Percentiles rank a stretch among this genome's conserved stretches.
Evolutionary conservation across 53 echinoderm and acorn worm genomes (phyloP).

Genomic region (Arbacia lixula): DNA sequence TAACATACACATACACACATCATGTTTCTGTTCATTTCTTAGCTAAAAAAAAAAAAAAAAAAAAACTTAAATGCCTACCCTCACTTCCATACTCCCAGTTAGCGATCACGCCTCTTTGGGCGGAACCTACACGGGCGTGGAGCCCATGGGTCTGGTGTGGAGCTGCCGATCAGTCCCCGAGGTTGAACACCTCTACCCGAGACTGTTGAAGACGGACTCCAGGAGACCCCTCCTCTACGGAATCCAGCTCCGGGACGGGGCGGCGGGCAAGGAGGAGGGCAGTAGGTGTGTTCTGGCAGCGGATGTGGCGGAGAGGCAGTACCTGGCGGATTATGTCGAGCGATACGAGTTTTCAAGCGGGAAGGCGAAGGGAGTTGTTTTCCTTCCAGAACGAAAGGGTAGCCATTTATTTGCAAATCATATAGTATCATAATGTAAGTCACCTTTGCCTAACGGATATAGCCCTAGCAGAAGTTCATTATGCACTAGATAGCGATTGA

Average conservation of each 20-base stretch:
- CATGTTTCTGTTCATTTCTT: no score
- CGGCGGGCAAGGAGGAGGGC: background rate
- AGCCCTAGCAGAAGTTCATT: no score
- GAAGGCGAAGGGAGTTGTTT: constrained; percentile 24
- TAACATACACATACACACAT: no score
- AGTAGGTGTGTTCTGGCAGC: constrained; percentile 23
- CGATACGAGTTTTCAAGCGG: constrained; percentile 4
- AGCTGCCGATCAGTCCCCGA: constrained; percentile 44
- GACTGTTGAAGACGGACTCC: constrained; percentile 39
- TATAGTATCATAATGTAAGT: no score
- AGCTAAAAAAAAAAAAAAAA: no score
- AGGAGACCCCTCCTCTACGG: constrained; percentile 24
- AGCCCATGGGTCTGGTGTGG: constrained; percentile 52
- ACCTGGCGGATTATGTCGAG: constrained; percentile 40
- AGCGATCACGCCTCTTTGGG: constrained; percentile 28
- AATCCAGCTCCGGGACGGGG: background rate
- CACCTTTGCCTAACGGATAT: no score
- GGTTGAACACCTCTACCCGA: constrained; percentile 29
- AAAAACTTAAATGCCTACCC: no score
- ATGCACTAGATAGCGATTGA: no score
- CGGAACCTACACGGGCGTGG: constrained; percentile 46
- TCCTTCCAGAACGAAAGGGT: constrained; percentile 23
- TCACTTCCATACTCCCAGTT: no score
- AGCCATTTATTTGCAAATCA: background rate
- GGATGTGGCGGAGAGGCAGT: constrained; percentile 21